phyloP scores from a whole-genome alignment of 2,797 vertebrate genomes.

The Pantherophis vulpinus region DNA sequence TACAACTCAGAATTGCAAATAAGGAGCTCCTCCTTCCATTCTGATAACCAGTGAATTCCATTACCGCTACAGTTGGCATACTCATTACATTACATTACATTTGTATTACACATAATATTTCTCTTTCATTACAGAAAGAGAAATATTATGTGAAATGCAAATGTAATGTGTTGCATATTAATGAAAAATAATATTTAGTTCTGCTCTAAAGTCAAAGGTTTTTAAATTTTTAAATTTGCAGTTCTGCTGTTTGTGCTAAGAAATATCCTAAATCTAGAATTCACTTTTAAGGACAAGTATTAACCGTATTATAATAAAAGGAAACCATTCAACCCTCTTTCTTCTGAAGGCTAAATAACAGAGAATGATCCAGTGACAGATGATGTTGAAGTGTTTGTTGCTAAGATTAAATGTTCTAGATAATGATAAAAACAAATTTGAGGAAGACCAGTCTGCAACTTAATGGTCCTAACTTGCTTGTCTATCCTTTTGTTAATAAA shows the following conservation, averaged over 20 bases:
- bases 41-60: neutral
- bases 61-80: neutral
- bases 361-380: neutral
- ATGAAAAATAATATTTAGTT: neutral
- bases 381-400: neutral
- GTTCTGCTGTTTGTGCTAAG: neutral
- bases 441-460: neutral
- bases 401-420: neutral
- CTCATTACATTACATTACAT: neutral
- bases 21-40: neutral
- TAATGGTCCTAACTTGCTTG: neutral
- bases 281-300: neutral
- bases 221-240: neutral
- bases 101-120: no score
- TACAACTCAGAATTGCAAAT: neutral
- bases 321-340: neutral
- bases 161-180: neutral
- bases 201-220: neutral
- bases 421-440: neutral
- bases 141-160: neutral
- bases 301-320: neutral
- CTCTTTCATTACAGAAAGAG: neutral
- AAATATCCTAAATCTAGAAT: neutral
- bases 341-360: neutral
- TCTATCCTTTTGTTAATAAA: neutral